A percentile compares a stretch with the other conserved stretches of the same genome.
These are phyloP conservation scores for Schlechtendalia chinensis DNA, from an alignment of 1,140 invertebrate species.

Conservation along the genomic window DNA sequence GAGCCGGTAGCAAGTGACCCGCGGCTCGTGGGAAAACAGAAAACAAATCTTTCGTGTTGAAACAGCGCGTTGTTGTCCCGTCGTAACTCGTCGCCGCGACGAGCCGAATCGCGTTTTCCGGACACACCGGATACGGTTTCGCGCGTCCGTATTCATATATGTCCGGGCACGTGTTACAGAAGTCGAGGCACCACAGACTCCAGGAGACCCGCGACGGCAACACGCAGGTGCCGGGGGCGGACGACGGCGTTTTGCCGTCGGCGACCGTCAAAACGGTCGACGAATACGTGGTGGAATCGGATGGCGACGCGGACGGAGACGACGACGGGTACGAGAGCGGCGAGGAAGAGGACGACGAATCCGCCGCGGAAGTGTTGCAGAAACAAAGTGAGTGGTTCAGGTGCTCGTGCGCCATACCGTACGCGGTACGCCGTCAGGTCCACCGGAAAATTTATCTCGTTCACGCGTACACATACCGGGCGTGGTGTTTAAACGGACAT, in stretches of 20 bases:
- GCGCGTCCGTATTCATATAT: too few relatives aligned
- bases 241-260: neutral
- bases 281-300: conserved; percentile 18
- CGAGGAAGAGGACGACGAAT: conserved; percentile 30
- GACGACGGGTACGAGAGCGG: neutral
- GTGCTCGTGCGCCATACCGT: neutral
- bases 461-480: neutral
- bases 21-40: too few relatives aligned
- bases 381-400: conserved; percentile 38
- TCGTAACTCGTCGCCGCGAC: too few relatives aligned
- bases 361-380: conserved; percentile 14
- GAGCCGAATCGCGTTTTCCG: too few relatives aligned
- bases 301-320: neutral
- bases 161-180: neutral
- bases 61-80: too few relatives aligned
- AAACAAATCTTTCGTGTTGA: too few relatives aligned
- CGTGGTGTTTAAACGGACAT: too few relatives aligned
- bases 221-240: neutral
- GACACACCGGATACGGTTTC: too few relatives aligned
- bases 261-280: conserved; percentile 2
- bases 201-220: neutral
- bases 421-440: too few relatives aligned
- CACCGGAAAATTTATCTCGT: too few relatives aligned
- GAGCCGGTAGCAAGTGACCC: too few relatives aligned
- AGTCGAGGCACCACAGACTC: conserved; percentile 26